Conservation (phyloP, 1,140 invertebrate species). For the Monochamus saltuarius region DNA sequence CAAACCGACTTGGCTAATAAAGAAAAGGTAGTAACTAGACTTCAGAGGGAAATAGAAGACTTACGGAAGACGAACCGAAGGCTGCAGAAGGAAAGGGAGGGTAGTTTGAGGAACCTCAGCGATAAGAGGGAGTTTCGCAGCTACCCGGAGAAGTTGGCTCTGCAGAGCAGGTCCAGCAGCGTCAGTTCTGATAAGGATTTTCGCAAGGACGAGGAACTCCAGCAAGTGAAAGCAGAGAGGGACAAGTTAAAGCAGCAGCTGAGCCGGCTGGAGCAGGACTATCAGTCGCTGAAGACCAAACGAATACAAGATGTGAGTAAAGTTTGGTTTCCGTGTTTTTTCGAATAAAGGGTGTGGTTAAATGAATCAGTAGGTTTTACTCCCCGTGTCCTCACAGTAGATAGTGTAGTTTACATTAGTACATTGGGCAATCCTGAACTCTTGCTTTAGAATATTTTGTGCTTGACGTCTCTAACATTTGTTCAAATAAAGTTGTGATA, state of each 20-base stretch:
- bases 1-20: slow-evolving; percentile 71
- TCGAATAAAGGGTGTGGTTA: background rate
- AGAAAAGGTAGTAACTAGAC: slow-evolving; percentile 67
- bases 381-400: too few species aligned
- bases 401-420: too few species aligned
- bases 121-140: slow-evolving; percentile 46
- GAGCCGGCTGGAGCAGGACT: slow-evolving; percentile 58
- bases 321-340: slow-evolving; percentile 1
- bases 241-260: slow-evolving; percentile 58
- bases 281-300: slow-evolving; percentile 70
- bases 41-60: slow-evolving; percentile 73
- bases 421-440: too few species aligned
- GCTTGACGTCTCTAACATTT: background rate
- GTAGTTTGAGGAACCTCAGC: slow-evolving; percentile 53
- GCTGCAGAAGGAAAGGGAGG: slow-evolving; percentile 73
- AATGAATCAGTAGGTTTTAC: too few species aligned
- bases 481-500: background rate
- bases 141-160: slow-evolving; percentile 42
- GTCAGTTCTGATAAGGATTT: slow-evolving; percentile 38
- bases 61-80: slow-evolving; percentile 70
- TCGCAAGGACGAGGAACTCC: slow-evolving; percentile 58
- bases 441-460: background rate
- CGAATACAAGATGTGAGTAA: slow-evolving; percentile 70
- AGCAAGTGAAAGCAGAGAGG: slow-evolving; percentile 61
- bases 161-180: slow-evolving; percentile 54